phyloP scores from a whole-genome alignment of 2,888 invertebrate species.

The Lamproptera curius region DNA sequence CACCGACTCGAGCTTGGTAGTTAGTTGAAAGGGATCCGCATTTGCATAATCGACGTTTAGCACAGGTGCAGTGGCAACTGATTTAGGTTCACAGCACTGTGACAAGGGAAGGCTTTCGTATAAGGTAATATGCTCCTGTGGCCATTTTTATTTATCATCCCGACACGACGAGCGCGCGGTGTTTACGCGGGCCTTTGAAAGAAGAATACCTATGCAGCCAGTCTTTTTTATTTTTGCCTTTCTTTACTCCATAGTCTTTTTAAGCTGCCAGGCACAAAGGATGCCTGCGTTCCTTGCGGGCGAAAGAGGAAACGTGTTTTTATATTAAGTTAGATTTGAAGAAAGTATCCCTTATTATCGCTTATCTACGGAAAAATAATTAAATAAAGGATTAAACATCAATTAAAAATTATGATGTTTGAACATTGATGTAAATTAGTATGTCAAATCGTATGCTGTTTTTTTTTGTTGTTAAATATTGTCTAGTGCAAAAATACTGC shows the following conservation, averaged over 20 bases:
- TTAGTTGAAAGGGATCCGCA: constrained; percentile 47
- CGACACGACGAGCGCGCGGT: constrained; percentile 39
- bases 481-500: too few relatives aligned
- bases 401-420: too few relatives aligned
- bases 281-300: not conserved
- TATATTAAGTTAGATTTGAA: too few relatives aligned
- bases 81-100: constrained; percentile 62
- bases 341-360: too few relatives aligned
- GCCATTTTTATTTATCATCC: constrained; percentile 61
- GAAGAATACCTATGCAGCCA: constrained; percentile 19
- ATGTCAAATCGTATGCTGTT: too few relatives aligned
- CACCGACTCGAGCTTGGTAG: constrained; percentile 30
- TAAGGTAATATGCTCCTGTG: constrained; percentile 59
- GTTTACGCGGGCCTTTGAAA: constrained; percentile 28
- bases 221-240: constrained; percentile 15
- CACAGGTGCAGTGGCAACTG: constrained; percentile 71
- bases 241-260: constrained; percentile 2
- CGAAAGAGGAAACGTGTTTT: constrained; percentile 7
- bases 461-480: too few relatives aligned
- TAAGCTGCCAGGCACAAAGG: constrained; percentile 5
- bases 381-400: too few relatives aligned
- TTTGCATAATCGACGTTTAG: constrained; percentile 76
- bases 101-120: constrained; percentile 61
- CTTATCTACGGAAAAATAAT: too few relatives aligned
- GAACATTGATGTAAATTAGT: too few relatives aligned